A percentile compares a stretch with the other conserved stretches of the same genome.
These are phyloP conservation scores for Aldabrachelys gigantea DNA, from an alignment of 2,113 vertebrate genomes.

Conservation along the genomic window DNA sequence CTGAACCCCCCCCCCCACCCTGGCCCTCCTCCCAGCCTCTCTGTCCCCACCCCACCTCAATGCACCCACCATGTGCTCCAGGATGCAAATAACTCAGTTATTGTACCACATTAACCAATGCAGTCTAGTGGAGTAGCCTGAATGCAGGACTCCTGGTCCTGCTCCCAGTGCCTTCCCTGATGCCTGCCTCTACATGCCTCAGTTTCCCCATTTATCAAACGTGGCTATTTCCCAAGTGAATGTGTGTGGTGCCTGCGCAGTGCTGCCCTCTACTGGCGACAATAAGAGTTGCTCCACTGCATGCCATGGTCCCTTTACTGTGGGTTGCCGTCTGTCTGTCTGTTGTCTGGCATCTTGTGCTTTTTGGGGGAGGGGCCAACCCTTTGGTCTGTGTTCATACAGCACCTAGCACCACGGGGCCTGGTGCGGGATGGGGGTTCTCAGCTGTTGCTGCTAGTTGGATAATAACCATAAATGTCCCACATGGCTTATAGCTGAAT, in stretches of 20 bases:
- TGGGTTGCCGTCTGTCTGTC: neutral
- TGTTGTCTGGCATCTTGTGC: neutral
- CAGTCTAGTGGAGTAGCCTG: neutral
- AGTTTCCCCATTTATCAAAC: neutral
- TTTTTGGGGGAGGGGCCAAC: neutral
- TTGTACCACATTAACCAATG: neutral
- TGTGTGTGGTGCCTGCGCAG: neutral
- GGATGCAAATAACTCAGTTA: neutral
- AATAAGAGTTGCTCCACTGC: neutral
- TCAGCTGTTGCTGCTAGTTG: neutral
- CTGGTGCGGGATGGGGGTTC: neutral
- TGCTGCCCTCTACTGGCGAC: neutral
- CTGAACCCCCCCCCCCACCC: neutral
- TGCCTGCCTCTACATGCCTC: neutral
- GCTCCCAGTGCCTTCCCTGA: neutral
- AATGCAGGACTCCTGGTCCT: neutral
- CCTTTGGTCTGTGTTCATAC: neutral
- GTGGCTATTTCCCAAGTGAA: neutral
- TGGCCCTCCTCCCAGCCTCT: neutral
- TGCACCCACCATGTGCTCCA: neutral
- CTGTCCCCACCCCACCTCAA: no score
- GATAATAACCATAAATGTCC: neutral
- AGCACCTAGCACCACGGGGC: neutral
- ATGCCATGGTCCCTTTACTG: neutral
- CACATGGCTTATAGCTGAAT: neutral